phyloP scores from a whole-genome alignment of 2,888 invertebrate species.

The Cistogaster globosa region DNA sequence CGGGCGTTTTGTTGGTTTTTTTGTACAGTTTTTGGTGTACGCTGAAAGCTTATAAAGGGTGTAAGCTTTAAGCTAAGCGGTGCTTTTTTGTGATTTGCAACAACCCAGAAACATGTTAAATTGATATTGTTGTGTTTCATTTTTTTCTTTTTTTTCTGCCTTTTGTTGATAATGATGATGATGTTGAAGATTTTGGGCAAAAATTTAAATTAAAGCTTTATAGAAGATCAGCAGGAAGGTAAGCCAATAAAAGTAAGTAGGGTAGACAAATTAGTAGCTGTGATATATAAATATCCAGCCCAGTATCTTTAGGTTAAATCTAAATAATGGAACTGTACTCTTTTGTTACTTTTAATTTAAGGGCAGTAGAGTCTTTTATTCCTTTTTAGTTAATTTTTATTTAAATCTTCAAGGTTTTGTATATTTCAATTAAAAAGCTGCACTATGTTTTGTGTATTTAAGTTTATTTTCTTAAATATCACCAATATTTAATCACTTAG shows the following conservation, averaged over 20 bases:
- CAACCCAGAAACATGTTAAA: constrained; percentile 48
- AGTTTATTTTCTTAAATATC: too few relatives aligned
- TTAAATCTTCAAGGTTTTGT: too few relatives aligned
- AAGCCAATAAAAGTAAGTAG: neutral
- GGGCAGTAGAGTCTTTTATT: neutral
- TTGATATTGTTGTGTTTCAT: constrained; percentile 31
- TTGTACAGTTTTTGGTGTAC: neutral
- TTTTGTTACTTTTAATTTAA: too few relatives aligned
- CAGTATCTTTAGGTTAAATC: too few relatives aligned
- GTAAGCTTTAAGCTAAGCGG: constrained; percentile 61
- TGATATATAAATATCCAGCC: too few relatives aligned
- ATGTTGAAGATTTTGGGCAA: constrained; percentile 20
- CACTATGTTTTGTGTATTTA: too few relatives aligned
- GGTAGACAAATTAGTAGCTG: neutral
- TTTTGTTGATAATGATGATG: constrained; percentile 14
- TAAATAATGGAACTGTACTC: too few relatives aligned
- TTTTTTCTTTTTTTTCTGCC: neutral
- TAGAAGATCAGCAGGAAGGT: constrained; percentile 17
- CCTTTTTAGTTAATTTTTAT: too few relatives aligned
- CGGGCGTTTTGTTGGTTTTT: constrained; percentile 53
- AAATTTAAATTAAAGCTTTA: neutral
- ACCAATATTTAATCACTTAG: neutral
- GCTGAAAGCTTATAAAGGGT: constrained; percentile 51
- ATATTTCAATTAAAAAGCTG: too few relatives aligned
- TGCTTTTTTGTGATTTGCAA: constrained; percentile 47